Evolutionary conservation across 2,113 vertebrate species (phyloP).

Genomic region (Numenius arquata): DNA sequence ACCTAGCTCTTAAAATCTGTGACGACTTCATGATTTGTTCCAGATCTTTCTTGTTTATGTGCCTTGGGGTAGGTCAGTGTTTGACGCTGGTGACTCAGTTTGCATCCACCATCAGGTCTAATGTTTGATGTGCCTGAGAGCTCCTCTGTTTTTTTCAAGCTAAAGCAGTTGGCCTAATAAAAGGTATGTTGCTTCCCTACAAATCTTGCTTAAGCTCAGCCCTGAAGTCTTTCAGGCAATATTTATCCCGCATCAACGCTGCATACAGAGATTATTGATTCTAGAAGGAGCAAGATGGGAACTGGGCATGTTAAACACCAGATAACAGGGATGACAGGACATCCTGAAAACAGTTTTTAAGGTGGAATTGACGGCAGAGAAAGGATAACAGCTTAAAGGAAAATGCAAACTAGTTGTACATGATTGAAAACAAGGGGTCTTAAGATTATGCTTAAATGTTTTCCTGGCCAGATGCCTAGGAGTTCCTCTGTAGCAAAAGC

Average conservation of each 20-base stretch:
- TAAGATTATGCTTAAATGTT: not conserved
- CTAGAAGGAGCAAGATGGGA: not conserved
- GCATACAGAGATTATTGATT: not conserved
- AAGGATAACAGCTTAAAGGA: not conserved
- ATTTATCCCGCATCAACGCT: not conserved
- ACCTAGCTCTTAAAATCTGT: not conserved
- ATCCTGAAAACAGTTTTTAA: not conserved
- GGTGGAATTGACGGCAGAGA: not conserved
- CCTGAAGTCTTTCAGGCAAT: not conserved
- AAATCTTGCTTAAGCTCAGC: not conserved
- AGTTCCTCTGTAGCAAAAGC: not conserved
- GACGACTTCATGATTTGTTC: not conserved
- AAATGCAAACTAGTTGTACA: fast-evolving
- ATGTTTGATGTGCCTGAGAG: not conserved
- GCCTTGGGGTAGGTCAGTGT: not conserved
- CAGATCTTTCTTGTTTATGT: not conserved
- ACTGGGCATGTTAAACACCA: not conserved
- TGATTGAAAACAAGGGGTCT: not conserved
- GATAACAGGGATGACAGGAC: not conserved
- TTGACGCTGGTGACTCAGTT: not conserved
- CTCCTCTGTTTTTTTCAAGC: not conserved
- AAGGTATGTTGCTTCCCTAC: not conserved
- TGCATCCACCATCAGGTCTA: not conserved
- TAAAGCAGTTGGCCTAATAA: not conserved
- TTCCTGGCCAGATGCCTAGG: not conserved